These are phyloP conservation scores for Axea sp. DNA, from an alignment of 2,888 invertebrate species.

Conservation along the genomic window DNA sequence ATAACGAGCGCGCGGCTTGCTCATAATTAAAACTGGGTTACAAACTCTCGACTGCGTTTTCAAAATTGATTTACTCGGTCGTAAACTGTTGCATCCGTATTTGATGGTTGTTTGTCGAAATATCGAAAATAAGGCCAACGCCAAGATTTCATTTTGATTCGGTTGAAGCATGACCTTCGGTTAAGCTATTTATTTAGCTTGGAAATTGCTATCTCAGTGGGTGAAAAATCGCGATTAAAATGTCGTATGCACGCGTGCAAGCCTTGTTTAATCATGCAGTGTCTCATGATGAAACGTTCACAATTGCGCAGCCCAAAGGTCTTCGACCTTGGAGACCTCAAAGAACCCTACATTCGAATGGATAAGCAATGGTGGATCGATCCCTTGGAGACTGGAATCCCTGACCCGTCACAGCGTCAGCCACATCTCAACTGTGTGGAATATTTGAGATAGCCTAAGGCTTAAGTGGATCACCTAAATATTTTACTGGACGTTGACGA, in stretches of 20 bases:
- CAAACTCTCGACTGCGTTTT: background rate
- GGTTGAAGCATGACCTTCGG: conserved; percentile 5
- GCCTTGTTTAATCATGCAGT: conserved; percentile 46
- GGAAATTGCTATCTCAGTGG: background rate
- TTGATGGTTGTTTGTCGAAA: too few relatives aligned
- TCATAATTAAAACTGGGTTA: conserved; percentile 37
- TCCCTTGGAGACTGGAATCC: conserved; percentile 58
- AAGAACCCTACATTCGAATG: conserved; percentile 53
- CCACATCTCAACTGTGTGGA: conserved; percentile 52
- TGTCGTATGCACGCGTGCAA: conserved; percentile 24
- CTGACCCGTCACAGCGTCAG: conserved; percentile 58
- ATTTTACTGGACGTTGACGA: conserved; percentile 60
- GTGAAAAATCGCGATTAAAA: conserved; percentile 24
- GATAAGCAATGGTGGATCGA: conserved; percentile 61
- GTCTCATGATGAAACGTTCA: conserved; percentile 27
- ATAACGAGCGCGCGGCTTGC: background rate
- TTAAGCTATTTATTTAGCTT: conserved; percentile 12
- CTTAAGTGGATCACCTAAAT: conserved; percentile 61
- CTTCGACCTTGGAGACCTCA: conserved; percentile 59
- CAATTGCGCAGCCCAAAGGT: conserved; percentile 42
- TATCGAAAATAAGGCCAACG: too few relatives aligned
- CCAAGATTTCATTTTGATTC: background rate
- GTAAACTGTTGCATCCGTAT: conserved; percentile 24
- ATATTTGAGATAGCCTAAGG: conserved; percentile 59
- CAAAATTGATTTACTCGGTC: conserved; percentile 1